Evolutionary conservation across 2,113 vertebrate species (phyloP), one percentile per base, ranked within the genome.

Genomic region (Oncorhynchus gorbuscha): DNA sequence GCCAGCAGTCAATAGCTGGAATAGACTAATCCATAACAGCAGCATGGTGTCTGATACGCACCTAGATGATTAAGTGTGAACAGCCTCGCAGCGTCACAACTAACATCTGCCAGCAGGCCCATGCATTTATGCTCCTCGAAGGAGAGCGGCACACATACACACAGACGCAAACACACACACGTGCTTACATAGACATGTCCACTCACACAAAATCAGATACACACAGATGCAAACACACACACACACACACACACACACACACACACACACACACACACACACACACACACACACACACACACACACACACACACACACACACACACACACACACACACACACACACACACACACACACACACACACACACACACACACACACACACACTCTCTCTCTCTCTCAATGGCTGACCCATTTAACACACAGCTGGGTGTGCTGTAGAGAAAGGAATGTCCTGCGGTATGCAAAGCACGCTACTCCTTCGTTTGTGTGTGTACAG

Each of bases 21-120:
- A 85, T 77, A 88, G 83, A 85, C 84, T 80, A 90, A 90, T 90
- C 89, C 82, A 88, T 89, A 86, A 84, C 86, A 73, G 84, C 81
- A 80, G 83, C 83, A 68, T 75, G 81, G 81, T n/a, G 76, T 84
- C 81, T 84, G 81, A 85, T 79, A 70, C 69, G 78, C 70, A 78
- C 83, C 72, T 65, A 14, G 78, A 35, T 49, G 69, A 70, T 70
- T 48, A 70, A 70, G 35, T 48, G 69, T 49, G 45, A 51, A 70
- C n/a, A 51, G 69, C 35, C 69, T 70, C 45, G 8, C 69, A 16
- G 69, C 7, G 69, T 26, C 45, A 49, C 35, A 8, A 49, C 20
- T 45, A 45, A 48, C 69, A 49, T 70, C 69, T 49, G 69, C 6
- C 68, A 22, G 66, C 30, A 45, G 39, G 39, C 51, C 14, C 51